Conservation (phyloP, 2,888 invertebrate genomes). For the Heliconius ethilla region DNA sequence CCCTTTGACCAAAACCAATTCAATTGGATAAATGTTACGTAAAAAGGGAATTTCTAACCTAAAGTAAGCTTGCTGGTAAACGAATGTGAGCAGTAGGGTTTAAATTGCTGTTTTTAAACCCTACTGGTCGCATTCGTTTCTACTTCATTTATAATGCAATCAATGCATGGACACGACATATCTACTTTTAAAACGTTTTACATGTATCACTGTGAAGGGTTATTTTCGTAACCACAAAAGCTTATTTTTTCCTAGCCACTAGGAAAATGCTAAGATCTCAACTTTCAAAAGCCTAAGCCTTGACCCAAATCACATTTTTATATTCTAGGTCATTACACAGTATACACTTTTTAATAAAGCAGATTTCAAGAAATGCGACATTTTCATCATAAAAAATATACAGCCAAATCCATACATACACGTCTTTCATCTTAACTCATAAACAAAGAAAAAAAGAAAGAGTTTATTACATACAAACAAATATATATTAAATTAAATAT, state of each 20-base stretch:
- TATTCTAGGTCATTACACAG: slow-evolving; percentile 28
- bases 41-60: background rate
- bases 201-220: slow-evolving; percentile 18
- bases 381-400: background rate
- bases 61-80: background rate
- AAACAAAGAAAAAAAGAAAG: background rate
- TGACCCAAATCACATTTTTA: slow-evolving; percentile 34
- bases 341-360: slow-evolving; percentile 17
- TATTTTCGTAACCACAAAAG: slow-evolving; percentile 34
- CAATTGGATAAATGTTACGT: background rate
- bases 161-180: slow-evolving; percentile 1
- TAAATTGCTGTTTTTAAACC: background rate
- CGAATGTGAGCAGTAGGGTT: too few species aligned
- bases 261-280: slow-evolving; percentile 29
- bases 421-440: background rate
- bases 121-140: background rate
- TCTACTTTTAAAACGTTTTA: slow-evolving; percentile 35
- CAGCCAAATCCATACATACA: background rate
- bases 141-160: slow-evolving; percentile 25
- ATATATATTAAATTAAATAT: background rate
- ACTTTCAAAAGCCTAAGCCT: slow-evolving; percentile 38
- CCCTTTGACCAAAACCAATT: background rate
- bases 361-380: slow-evolving; percentile 16
- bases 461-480: background rate
- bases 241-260: slow-evolving; percentile 27